Base-by-base conservation (phyloP, 2,797 vertebrate species). In the Phrynocephalus vlangalii region DNA sequence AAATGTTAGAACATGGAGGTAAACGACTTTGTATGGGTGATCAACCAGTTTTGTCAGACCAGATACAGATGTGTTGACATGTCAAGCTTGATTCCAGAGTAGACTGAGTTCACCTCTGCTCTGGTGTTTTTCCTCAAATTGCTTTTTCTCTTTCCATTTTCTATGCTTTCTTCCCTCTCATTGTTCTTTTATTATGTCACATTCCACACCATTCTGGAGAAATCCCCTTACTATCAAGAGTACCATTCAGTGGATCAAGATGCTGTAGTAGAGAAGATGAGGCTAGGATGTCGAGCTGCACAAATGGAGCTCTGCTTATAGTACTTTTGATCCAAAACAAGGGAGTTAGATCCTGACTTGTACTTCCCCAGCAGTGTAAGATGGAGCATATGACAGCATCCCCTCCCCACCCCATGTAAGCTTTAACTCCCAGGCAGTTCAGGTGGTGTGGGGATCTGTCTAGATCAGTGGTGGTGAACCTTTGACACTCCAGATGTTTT, bases 1-100 rank as follows among this genome's bases (percentile, higher is more conserved):
- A 66, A 87, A 33, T 38, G 20, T 63, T 86, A 82, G 71, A 16
- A 87, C 75, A 87, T 63, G 6, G 30, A 72, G 22, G 13, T 63
- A 5, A 30, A 72, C 28, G 8, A 5, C 20, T 63, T 73, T 75
- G 22, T 9, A 6, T 84, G 30, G 60, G 44, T 44, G 24, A 28
- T 84, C 33, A 76, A 9, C 70, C 50, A 72, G 22, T 16, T 30
- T 71, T 83, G 26, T 83, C 26, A 52, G 44, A 52, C 16, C n/a
- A 52, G 10, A 18, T 71, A 52, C 28, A 71, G 60, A 83, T 71
- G n/a, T 30, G n/a, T 71, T 68, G n/a, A 71, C 50, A 18, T 22
- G 13, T 9, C 30, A 66, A 38, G 22, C 20, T 63, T 80, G 60
- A 33, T 1, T 26, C 9, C 20, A 33, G 20, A 66, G 9, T 38